Percentiles rank a stretch among this genome's conserved stretches.
phyloP scores from a whole-genome alignment of 2,888 invertebrate genomes.

The Dichetophora obliterata region DNA sequence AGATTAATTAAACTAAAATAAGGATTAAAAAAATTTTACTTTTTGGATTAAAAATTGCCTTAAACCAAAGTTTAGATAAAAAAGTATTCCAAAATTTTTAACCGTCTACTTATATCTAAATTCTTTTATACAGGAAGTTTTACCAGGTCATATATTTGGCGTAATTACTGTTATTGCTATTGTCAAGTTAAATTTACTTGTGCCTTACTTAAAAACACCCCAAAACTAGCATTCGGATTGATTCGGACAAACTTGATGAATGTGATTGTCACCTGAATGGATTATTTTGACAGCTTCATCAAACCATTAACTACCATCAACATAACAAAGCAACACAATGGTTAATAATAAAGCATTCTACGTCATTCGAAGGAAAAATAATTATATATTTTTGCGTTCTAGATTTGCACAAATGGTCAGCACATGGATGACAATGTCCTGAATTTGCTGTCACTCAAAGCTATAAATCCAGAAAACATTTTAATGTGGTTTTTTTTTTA shows the following conservation, averaged over 20 bases:
- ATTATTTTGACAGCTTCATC: constrained; percentile 54
- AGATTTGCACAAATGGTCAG: background rate
- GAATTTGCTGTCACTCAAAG: background rate
- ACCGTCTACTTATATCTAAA: no score
- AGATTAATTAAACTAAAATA: no score
- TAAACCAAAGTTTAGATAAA: no score
- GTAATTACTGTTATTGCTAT: no score
- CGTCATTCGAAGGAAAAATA: background rate
- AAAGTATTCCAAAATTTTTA: no score
- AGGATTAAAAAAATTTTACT: no score
- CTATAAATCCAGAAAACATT: background rate
- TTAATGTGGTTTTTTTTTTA: constrained; percentile 13
- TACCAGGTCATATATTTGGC: no score
- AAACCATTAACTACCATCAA: constrained; percentile 7
- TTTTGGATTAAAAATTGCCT: no score
- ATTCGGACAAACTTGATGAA: constrained; percentile 39
- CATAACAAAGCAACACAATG: background rate
- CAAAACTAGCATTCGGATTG: background rate
- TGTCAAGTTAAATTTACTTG: no score
- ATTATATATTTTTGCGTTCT: background rate
- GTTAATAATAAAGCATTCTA: background rate
- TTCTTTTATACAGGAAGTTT: no score
- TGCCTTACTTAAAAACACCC: background rate
- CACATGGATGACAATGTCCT: background rate
- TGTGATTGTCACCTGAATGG: constrained; percentile 59